A percentile compares a stretch with the other conserved stretches of the same genome.
These are phyloP conservation scores for Falco concolor DNA, from an alignment of 2,797 vertebrate species.

Conservation along the genomic window DNA sequence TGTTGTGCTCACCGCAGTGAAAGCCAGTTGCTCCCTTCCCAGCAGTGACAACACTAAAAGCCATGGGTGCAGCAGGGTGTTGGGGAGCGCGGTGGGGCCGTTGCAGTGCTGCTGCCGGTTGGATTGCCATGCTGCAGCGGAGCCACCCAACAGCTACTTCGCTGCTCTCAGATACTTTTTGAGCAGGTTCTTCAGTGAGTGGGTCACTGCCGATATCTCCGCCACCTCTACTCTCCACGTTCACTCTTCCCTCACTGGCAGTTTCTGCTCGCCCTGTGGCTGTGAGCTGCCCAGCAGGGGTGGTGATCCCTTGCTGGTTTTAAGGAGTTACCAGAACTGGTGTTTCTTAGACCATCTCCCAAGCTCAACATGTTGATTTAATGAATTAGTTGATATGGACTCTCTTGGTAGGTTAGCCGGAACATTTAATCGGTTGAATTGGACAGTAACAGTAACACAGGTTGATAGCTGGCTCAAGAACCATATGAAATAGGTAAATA, in stretches of 20 bases:
- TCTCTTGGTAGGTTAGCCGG: neutral
- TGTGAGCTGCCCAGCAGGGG: neutral
- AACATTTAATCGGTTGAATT: neutral
- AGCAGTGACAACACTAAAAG: too few relatives aligned
- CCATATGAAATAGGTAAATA: neutral
- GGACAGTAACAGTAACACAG: neutral
- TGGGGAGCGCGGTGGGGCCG: fast-evolving
- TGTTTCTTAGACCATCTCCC: neutral
- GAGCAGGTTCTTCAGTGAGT: fast-evolving
- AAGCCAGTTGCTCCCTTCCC: neutral
- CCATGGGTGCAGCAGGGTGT: fast-evolving
- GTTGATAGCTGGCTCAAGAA: neutral
- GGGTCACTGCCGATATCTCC: neutral
- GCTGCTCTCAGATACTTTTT: neutral
- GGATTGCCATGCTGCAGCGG: neutral
- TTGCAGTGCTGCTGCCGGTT: neutral
- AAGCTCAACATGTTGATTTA: neutral
- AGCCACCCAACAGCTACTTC: neutral
- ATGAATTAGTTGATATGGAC: neutral
- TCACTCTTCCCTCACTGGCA: neutral
- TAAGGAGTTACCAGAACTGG: neutral
- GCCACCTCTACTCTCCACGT: fast-evolving
- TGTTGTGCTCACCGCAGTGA: neutral
- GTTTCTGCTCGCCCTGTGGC: neutral
- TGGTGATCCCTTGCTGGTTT: too few relatives aligned